phyloP scores from a whole-genome alignment of 1,140 invertebrate genomes.

The Parasteatoda tepidariorum region DNA sequence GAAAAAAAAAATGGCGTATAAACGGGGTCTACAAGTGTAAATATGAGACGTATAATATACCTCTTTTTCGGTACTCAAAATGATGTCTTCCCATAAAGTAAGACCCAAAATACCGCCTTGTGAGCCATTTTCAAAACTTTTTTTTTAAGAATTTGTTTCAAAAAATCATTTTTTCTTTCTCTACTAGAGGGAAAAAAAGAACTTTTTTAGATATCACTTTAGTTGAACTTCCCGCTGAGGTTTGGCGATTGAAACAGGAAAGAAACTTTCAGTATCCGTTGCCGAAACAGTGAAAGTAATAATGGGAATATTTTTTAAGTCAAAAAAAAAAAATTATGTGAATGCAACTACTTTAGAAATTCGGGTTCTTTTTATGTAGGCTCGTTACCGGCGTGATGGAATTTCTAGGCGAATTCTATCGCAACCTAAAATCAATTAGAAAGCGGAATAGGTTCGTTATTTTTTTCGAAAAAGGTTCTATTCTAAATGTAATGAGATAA shows the following conservation, averaged over 20 bases:
- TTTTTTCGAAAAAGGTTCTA: too few species aligned
- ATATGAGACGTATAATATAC: constrained; percentile 17
- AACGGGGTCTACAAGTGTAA: constrained; percentile 7
- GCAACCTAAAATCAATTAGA: not conserved
- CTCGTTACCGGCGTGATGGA: too few species aligned
- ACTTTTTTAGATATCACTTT: not conserved
- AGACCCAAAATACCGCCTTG: constrained; percentile 43
- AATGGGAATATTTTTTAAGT: constrained; percentile 12
- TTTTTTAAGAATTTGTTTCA: constrained; percentile 22
- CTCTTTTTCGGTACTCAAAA: constrained; percentile 5
- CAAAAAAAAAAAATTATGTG: too few species aligned
- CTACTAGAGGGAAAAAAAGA: not conserved
- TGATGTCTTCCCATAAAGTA: constrained; percentile 17
- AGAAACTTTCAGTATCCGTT: constrained; percentile 6
- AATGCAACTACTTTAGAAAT: too few species aligned
- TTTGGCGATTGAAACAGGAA: not conserved
- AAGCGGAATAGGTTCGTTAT: not conserved
- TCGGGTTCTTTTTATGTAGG: too few species aligned
- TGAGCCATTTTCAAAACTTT: constrained; percentile 37
- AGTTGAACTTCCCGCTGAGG: not conserved
- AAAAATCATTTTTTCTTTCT: not conserved
- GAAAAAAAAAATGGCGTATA: constrained; percentile 27
- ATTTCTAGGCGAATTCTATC: too few species aligned
- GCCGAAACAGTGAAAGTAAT: constrained; percentile 16
- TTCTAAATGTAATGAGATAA: too few species aligned